Evolutionary conservation across 2,797 vertebrate species (phyloP).

Genomic region (Salarias fasciatus): DNA sequence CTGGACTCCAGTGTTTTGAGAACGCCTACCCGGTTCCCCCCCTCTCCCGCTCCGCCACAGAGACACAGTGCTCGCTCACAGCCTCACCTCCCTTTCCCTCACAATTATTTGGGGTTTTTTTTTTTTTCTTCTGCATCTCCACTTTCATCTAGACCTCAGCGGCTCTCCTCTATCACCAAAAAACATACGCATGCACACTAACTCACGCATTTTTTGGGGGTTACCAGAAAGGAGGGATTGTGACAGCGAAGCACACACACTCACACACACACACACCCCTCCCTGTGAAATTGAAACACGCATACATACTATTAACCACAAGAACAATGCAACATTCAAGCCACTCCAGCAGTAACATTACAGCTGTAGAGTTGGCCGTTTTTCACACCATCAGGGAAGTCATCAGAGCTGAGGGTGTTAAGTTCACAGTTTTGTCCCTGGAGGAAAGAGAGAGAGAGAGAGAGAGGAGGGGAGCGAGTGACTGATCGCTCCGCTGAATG

Average conservation of each 20-base stretch:
- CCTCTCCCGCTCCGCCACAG: not conserved
- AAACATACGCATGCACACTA: slow-evolving; percentile 6
- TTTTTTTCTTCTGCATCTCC: slow-evolving; percentile 33
- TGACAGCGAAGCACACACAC: slow-evolving; percentile 20
- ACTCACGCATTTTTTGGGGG: slow-evolving; percentile 57
- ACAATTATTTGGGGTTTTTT: slow-evolving; percentile 62
- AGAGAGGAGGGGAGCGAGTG: slow-evolving; percentile 4
- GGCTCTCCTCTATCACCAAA: slow-evolving; percentile 2
- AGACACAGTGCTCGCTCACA: slow-evolving; percentile 43
- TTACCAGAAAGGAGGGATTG: slow-evolving; percentile 58
- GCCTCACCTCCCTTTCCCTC: slow-evolving; percentile 45
- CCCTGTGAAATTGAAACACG: too few relatives aligned
- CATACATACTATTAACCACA: slow-evolving; percentile 32
- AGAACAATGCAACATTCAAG: slow-evolving; percentile 72
- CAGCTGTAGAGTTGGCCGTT: slow-evolving; percentile 58
- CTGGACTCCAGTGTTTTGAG: slow-evolving; percentile 76
- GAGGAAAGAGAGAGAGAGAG: slow-evolving; percentile 11
- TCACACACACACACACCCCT: not conserved
- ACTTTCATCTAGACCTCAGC: slow-evolving; percentile 61
- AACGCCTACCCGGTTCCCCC: slow-evolving; percentile 41
- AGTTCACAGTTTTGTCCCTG: slow-evolving; percentile 69
- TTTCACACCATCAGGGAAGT: slow-evolving; percentile 65
- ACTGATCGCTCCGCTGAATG: slow-evolving; percentile 58
- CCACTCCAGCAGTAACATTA: slow-evolving; percentile 65
- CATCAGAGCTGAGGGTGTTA: slow-evolving; percentile 67